A percentile compares a stretch with the other conserved stretches of the same genome.
Conservation (phyloP, 2,888 invertebrate species). For the Alsophila aescularia region DNA sequence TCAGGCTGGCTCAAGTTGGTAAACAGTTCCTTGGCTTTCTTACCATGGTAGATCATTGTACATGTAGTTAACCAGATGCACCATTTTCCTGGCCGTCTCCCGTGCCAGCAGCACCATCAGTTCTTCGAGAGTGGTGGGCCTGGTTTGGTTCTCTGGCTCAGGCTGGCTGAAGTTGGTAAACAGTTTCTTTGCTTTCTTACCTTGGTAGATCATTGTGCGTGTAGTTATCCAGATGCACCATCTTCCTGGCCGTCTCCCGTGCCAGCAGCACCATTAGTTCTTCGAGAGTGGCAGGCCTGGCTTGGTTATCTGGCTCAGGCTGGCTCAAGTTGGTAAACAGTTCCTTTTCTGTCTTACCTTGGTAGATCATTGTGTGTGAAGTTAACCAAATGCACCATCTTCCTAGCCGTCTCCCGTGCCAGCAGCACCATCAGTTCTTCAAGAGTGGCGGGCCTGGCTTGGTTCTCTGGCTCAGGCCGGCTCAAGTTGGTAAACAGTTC, state of each 20-base stretch:
- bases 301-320: constrained; percentile 94
- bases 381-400: constrained; percentile 91
- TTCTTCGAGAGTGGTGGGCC: too few species aligned
- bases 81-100: too few species aligned
- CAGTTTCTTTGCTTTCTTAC: too few species aligned
- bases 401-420: constrained; percentile 90
- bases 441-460: constrained; percentile 90
- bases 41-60: too few species aligned
- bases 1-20: too few species aligned
- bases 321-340: constrained; percentile 91
- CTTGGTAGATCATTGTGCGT: constrained; percentile 86
- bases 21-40: too few species aligned
- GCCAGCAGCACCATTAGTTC: too few species aligned
- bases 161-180: too few species aligned
- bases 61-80: too few species aligned
- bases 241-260: too few species aligned
- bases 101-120: too few species aligned
- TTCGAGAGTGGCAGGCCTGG: constrained; percentile 90
- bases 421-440: constrained; percentile 91
- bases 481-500: constrained; percentile 91
- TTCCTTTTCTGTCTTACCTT: constrained; percentile 85
- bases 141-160: too few species aligned
- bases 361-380: constrained; percentile 87
- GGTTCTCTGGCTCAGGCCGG: constrained; percentile 94
- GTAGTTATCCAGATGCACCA: constrained; percentile 92